Evolutionary conservation across 2,888 invertebrate genomes (phyloP), one percentile per base, ranked within the genome.

Genomic region (Opisthograptis luteolata): DNA sequence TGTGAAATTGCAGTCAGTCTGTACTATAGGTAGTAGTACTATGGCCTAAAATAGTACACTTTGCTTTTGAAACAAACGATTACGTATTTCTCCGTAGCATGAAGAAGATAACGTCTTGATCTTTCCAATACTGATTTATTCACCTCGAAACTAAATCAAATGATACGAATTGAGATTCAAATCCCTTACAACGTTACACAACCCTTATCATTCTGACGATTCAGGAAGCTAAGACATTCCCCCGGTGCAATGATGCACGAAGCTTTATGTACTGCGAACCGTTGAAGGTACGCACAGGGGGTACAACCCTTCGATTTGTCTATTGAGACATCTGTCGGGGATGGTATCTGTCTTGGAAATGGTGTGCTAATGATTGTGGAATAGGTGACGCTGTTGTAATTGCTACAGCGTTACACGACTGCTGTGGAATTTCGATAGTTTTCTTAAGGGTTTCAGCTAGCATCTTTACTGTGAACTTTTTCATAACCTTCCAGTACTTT

Each of bases 231-330:
- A 60, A 60, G 64, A 65, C 70, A 73, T 76, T 71, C 76, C 57
- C 63, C 76, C 56, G 62, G 75, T 70, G 83, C 83, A 87, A 81
- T 87, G 85, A 78, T 70, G 83, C 82, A 78, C 45, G 70, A 66
- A 76, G 69, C 64, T 87, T 88, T 88, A 88, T 88, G 87, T 84
- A 76, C 78, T 87, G 88, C 85, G 81, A 88, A 87, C 75, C 68
- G 73, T 77, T 78, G 78, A 80, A 72, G 74, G 70, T 43, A 45
- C 45, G 28, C 7, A 20, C 5, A 3, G 73, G 70, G 66, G 66
- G 58, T 37, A 45, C 64, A 68, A 69, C 79, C 77, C 73, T 77
- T 69, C 68, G 66, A 65, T 63, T 60, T 47, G 50, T 64, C 55
- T 68, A 68, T 66, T 66, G 64, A 62, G 60, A 64, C 67, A 68